A percentile compares a stretch with the other conserved stretches of the same genome.
phyloP scores from a whole-genome alignment of 2,797 vertebrate species.

The Molossus molossus region DNA sequence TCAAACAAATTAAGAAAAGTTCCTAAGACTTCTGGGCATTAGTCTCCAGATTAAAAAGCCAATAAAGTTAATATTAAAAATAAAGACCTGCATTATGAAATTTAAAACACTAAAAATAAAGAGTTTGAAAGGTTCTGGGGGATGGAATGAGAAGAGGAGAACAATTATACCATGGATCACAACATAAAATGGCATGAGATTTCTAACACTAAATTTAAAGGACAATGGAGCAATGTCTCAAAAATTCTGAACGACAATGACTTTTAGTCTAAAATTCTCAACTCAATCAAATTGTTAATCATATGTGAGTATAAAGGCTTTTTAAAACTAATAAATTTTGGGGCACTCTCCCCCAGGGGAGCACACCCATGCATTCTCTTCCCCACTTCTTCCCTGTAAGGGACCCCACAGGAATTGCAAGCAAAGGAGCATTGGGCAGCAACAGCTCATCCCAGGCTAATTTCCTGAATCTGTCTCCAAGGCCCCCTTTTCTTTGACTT shows the following conservation, averaged over 20 bases:
- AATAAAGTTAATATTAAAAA: not conserved
- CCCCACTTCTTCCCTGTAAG: no score
- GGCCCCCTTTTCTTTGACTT: no score
- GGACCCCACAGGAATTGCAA: no score
- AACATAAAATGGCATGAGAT: not conserved
- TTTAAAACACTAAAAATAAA: conserved; percentile 37
- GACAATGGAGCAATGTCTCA: not conserved
- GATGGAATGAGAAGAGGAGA: not conserved
- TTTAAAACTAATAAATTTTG: not conserved
- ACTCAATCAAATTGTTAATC: conserved; percentile 4
- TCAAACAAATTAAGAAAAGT: not conserved
- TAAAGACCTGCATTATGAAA: not conserved
- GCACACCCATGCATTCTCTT: no score
- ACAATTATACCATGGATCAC: not conserved
- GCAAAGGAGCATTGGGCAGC: no score
- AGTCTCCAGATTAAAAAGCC: conserved; percentile 26
- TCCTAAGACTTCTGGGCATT: not conserved
- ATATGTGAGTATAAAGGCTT: not conserved
- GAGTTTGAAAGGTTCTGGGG: not conserved
- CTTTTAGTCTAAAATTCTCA: conserved; percentile 43
- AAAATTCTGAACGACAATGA: conserved; percentile 42
- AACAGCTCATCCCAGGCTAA: no score
- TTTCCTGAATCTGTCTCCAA: no score
- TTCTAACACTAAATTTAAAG: conserved; percentile 20
- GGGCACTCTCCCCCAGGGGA: no score